Conservation (phyloP, 1,140 invertebrate genomes). For the Papilio machaon region DNA sequence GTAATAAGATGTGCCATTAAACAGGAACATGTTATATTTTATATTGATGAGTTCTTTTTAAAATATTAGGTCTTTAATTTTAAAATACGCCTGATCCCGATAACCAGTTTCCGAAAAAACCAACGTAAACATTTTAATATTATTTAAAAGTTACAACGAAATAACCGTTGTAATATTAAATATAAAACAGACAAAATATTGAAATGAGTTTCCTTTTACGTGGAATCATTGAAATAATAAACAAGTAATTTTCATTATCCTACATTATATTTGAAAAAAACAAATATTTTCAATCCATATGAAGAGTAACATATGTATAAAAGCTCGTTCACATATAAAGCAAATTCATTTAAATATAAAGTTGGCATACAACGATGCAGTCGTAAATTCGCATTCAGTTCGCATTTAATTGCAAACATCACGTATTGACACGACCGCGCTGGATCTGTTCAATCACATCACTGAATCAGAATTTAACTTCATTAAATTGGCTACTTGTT, state of each 20-base stretch:
- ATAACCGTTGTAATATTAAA: background rate
- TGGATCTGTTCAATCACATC: constrained; percentile 1
- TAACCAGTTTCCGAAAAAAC: no score
- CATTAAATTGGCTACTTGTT: constrained; percentile 18
- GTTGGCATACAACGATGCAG: background rate
- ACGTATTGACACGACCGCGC: constrained; percentile 9
- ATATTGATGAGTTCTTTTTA: no score
- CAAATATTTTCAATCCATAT: background rate
- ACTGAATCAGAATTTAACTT: background rate
- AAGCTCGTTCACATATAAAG: background rate
- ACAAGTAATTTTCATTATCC: background rate
- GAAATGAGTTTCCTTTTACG: background rate
- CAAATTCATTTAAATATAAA: constrained; percentile 14
- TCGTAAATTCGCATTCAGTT: background rate
- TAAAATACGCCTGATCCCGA: no score
- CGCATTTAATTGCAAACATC: constrained; percentile 32
- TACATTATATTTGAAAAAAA: background rate
- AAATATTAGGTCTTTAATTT: no score
- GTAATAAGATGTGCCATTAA: no score
- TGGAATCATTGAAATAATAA: background rate
- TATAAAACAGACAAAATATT: background rate
- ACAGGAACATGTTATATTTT: no score
- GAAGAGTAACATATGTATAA: background rate
- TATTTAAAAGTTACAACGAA: background rate
- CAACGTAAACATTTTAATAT: background rate